Percentiles rank a stretch among this genome's conserved stretches.
phyloP scores from a whole-genome alignment of 2,888 invertebrate genomes.

The Callimorpha dominula region DNA sequence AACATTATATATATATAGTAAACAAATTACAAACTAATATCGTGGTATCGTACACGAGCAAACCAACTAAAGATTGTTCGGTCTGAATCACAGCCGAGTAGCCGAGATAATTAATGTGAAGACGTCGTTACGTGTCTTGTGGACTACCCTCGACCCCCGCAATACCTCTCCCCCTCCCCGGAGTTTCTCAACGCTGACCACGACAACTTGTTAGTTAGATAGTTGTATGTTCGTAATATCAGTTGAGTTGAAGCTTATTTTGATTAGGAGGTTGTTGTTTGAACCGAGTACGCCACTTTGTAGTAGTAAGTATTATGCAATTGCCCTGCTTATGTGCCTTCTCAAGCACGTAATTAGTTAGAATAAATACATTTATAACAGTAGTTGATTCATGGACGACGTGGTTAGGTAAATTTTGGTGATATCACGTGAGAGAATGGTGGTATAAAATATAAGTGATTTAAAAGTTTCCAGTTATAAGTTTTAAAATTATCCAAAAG shows the following conservation, averaged over 20 bases:
- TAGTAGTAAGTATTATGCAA: not conserved
- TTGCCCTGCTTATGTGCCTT: not conserved
- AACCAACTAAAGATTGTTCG: slow-evolving; percentile 54
- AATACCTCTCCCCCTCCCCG: slow-evolving; percentile 16
- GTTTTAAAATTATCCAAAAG: not conserved
- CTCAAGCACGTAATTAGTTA: not conserved
- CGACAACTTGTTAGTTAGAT: slow-evolving; percentile 34
- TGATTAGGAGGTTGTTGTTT: slow-evolving; percentile 16
- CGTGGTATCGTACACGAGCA: slow-evolving; percentile 35
- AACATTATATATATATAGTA: not conserved
- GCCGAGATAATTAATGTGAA: slow-evolving; percentile 71
- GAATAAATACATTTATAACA: not conserved
- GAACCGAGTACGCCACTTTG: not conserved
- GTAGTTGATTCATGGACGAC: no score
- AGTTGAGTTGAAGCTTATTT: slow-evolving; percentile 27
- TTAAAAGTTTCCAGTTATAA: not conserved
- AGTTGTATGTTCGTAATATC: slow-evolving; percentile 34
- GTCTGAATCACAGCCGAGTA: slow-evolving; percentile 57
- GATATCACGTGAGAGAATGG: no score
- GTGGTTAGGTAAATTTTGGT: not conserved
- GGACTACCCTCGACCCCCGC: slow-evolving; percentile 34
- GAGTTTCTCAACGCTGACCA: slow-evolving; percentile 45
- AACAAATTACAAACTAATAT: slow-evolving; percentile 2
- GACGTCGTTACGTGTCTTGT: slow-evolving; percentile 63
- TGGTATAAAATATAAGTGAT: not conserved